phyloP scores from a whole-genome alignment of 2,888 invertebrate species.

The Heliconius ethilla region DNA sequence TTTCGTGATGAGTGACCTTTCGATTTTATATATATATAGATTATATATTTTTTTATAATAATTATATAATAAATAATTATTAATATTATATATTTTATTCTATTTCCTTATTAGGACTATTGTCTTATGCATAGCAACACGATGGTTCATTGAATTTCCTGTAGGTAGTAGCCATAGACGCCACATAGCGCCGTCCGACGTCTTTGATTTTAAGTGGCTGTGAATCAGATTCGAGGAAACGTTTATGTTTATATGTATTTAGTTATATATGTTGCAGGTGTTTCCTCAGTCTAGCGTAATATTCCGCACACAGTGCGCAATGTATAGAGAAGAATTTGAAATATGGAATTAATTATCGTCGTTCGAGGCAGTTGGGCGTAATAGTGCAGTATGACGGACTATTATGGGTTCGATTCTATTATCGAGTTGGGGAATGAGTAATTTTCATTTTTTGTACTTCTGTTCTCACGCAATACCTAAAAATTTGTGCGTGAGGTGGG shows the following conservation, averaged over 20 bases:
- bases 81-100: too few species aligned
- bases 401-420: background rate
- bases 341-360: background rate
- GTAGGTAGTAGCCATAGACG: background rate
- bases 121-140: background rate
- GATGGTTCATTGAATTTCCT: background rate
- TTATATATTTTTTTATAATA: too few species aligned
- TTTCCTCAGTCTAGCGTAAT: constrained; percentile 5
- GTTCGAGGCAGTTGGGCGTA: background rate
- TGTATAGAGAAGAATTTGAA: background rate
- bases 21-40: too few species aligned
- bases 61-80: too few species aligned
- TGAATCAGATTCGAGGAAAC: constrained; percentile 10
- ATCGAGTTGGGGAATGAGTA: too few species aligned
- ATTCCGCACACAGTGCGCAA: background rate
- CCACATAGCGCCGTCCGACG: background rate
- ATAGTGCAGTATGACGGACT: background rate
- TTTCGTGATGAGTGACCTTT: too few species aligned
- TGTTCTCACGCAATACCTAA: too few species aligned
- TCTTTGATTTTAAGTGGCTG: background rate
- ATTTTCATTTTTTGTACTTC: too few species aligned
- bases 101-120: too few species aligned
- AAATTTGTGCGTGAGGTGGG: too few species aligned
- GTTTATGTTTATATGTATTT: background rate
- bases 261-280: background rate